Conservation (phyloP, 2,888 invertebrate genomes). For the Drosophila multiciliata region DNA sequence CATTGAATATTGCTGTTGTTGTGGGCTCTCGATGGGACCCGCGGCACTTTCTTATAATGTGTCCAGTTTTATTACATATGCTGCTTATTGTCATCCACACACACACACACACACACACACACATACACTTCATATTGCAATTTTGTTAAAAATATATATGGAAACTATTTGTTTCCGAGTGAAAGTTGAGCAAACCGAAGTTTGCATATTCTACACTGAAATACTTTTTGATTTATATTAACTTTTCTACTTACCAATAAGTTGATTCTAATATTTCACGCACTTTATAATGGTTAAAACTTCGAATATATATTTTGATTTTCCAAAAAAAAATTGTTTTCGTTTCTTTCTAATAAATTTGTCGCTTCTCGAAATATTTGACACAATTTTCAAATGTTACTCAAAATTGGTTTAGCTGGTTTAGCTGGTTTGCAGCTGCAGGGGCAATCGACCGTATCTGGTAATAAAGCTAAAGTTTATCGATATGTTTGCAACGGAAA, state of each 20-base stretch:
- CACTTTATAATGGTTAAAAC: not conserved
- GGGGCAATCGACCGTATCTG: constrained; percentile 63
- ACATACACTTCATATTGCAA: constrained; percentile 27
- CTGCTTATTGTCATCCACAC: constrained; percentile 66
- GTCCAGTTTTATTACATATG: constrained; percentile 75
- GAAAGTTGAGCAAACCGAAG: not conserved
- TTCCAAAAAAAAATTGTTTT: not conserved
- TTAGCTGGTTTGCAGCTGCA: constrained; percentile 27
- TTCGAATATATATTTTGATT: not conserved
- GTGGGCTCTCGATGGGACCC: constrained; percentile 45
- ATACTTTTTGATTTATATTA: not conserved
- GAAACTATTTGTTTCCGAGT: constrained; percentile 1
- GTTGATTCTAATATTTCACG: not conserved
- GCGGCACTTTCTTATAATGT: constrained; percentile 67
- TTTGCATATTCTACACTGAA: constrained; percentile 16
- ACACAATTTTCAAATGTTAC: not conserved
- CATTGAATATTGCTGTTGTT: constrained; percentile 33
- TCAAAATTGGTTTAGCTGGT: not conserved
- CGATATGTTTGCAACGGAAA: constrained; percentile 82
- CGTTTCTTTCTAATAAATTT: not conserved
- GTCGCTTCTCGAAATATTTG: not conserved
- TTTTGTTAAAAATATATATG: constrained; percentile 46
- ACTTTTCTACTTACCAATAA: not conserved
- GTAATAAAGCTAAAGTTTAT: constrained; percentile 81
- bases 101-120: constrained; percentile 27